These are phyloP conservation scores for Leucoraja erinaceus DNA, from an alignment of 2,113 vertebrate species.

Conservation along the genomic window DNA sequence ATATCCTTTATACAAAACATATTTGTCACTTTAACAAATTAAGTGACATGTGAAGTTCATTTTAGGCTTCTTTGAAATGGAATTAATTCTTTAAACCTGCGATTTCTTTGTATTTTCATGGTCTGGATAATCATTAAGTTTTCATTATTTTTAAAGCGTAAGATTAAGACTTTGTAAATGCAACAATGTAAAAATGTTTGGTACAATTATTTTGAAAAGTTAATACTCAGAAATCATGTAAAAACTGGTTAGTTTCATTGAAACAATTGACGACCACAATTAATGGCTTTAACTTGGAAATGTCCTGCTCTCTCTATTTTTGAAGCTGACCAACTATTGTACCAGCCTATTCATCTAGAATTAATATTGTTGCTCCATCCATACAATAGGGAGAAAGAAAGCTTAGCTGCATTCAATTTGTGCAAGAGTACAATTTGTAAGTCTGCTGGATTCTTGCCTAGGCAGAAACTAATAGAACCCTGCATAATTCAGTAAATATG, in stretches of 20 bases:
- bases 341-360: background rate
- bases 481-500: conserved; percentile 31
- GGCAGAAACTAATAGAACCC: conserved; percentile 12
- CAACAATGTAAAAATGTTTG: background rate
- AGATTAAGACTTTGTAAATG: background rate
- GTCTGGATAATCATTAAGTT: background rate
- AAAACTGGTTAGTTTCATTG: background rate
- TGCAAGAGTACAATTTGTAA: conserved; percentile 25
- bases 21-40: background rate
- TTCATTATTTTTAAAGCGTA: background rate
- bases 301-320: background rate
- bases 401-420: background rate
- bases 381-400: conserved; percentile 11
- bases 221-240: background rate
- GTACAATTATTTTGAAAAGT: background rate
- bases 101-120: background rate
- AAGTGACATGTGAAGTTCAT: background rate
- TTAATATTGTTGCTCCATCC: background rate
- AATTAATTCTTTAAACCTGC: background rate
- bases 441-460: conserved; percentile 19
- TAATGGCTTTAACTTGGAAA: background rate
- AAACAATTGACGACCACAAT: background rate
- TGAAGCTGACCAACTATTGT: background rate
- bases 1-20: background rate
- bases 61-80: background rate